Conservation (phyloP, 2,888 invertebrate species). For the Cantharis rustica region DNA sequence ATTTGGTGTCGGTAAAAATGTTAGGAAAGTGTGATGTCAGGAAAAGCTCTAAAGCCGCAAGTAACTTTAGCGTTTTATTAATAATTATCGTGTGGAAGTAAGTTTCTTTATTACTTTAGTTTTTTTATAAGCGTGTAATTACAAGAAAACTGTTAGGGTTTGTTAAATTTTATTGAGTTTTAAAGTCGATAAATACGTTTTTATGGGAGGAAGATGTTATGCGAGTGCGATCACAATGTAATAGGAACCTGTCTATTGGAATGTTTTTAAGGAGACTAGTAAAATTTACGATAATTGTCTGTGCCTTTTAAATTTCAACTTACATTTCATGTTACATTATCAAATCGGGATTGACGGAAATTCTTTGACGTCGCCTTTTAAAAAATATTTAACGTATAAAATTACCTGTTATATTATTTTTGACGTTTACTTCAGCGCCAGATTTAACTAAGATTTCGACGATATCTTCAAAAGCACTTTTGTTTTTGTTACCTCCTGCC, state of each 20-base stretch:
- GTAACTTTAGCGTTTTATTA: background rate
- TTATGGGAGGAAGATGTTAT: background rate
- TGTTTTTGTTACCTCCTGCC: constrained; percentile 47
- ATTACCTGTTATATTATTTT: constrained; percentile 25
- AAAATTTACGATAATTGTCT: background rate
- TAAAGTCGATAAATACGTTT: background rate
- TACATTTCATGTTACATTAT: background rate
- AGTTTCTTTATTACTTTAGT: background rate
- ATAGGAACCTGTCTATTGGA: background rate
- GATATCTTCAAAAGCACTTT: constrained; percentile 46
- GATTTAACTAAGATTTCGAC: constrained; percentile 47
- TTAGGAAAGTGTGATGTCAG: background rate
- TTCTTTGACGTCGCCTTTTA: background rate
- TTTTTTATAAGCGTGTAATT: background rate
- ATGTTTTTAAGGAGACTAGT: background rate
- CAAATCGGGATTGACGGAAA: background rate
- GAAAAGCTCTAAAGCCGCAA: background rate
- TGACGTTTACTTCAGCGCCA: constrained; percentile 44
- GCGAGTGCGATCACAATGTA: background rate
- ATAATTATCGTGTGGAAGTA: background rate
- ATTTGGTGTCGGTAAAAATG: background rate
- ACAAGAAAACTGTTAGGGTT: background rate
- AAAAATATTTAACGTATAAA: background rate
- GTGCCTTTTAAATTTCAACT: background rate
- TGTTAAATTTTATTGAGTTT: background rate